Percentiles rank a stretch among this genome's conserved stretches.
Conservation (phyloP, 2,797 vertebrate genomes). For the Galago senegalensis region DNA sequence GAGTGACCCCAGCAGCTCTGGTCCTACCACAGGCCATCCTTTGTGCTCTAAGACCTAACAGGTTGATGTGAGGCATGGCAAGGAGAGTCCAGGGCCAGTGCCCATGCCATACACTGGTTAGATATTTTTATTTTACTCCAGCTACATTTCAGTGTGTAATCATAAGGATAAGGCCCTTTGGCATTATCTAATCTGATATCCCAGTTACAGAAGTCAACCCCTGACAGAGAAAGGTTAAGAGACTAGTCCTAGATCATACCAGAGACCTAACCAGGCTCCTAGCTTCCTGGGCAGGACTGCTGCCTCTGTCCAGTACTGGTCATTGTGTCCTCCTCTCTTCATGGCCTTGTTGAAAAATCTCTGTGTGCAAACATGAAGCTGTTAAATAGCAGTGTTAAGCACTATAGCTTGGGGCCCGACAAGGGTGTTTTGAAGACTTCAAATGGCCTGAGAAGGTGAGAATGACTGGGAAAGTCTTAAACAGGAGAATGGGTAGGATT, state of each 20-base stretch:
- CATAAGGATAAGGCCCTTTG: not conserved
- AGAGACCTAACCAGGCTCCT: not conserved
- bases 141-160: not conserved
- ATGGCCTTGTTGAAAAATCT: conserved; percentile 1
- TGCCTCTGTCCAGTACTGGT: not conserved
- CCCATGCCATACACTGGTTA: not conserved
- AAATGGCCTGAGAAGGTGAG: not conserved
- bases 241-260: not conserved
- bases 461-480: not conserved
- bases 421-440: not conserved
- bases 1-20: not conserved
- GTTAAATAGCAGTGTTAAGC: not conserved
- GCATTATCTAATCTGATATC: not conserved
- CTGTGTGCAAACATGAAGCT: not conserved
- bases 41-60: not conserved
- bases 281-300: not conserved
- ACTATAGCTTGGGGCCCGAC: not conserved
- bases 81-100: not conserved
- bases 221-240: not conserved
- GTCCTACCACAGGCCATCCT: not conserved
- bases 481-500: not conserved
- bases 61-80: not conserved
- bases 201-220: not conserved
- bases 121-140: not conserved
- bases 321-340: not conserved